phyloP scores from a whole-genome alignment of 2,113 vertebrate species.

The Tachycineta bicolor region DNA sequence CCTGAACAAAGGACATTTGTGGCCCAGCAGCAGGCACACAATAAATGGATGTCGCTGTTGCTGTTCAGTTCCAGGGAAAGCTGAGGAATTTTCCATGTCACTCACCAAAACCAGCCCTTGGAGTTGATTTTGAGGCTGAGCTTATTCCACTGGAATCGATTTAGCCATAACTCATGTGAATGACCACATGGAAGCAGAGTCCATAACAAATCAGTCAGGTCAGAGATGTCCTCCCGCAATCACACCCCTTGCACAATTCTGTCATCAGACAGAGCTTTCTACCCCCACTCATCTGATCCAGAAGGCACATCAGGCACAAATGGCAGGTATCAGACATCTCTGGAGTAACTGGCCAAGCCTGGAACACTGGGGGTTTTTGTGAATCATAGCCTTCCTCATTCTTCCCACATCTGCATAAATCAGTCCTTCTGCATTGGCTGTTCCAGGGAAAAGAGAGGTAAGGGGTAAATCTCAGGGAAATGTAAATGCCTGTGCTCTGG shows the following conservation, averaged over 20 bases:
- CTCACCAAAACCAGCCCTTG: background rate
- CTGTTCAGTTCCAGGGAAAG: background rate
- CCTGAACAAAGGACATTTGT: background rate
- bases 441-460: background rate
- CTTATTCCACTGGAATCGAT: accelerated
- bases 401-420: background rate
- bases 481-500: background rate
- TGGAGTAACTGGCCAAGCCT: background rate
- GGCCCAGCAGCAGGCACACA: background rate
- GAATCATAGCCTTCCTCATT: background rate
- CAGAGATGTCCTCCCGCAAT: background rate
- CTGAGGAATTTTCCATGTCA: background rate
- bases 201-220: background rate
- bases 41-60: background rate
- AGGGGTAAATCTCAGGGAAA: background rate
- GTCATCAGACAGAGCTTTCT: background rate
- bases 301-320: background rate
- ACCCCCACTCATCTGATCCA: background rate
- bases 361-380: background rate
- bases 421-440: background rate
- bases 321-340: background rate
- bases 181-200: background rate
- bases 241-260: background rate
- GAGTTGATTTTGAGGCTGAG: background rate
- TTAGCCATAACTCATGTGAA: background rate